These are phyloP conservation scores for Drosophila elegans DNA, from an alignment of 1,140 invertebrate genomes.

Conservation along the genomic window DNA sequence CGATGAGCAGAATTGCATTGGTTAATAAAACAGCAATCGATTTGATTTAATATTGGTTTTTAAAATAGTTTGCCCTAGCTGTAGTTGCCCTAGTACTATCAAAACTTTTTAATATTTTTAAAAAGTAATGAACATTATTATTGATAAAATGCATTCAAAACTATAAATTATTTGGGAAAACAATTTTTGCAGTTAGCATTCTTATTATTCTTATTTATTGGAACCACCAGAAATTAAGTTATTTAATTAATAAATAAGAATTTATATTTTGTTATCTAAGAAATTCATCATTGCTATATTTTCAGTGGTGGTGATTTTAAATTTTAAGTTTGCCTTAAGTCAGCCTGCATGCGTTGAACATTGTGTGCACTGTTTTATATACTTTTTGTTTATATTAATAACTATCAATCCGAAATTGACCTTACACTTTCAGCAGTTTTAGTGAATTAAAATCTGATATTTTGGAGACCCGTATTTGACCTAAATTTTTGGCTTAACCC, in stretches of 20 bases:
- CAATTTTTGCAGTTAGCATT: too few species aligned
- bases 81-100: not conserved
- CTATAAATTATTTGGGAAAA: too few species aligned
- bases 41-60: not conserved
- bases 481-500: not conserved
- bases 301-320: not conserved
- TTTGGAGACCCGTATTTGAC: not conserved
- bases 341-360: constrained; percentile 12
- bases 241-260: too few species aligned
- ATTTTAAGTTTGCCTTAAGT: constrained; percentile 18
- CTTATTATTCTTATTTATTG: too few species aligned
- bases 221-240: too few species aligned
- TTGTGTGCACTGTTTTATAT: constrained; percentile 19
- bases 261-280: too few species aligned
- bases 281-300: not conserved
- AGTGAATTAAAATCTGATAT: not conserved
- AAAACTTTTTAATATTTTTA: not conserved
- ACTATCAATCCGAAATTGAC: constrained; percentile 14
- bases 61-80: constrained; percentile 11
- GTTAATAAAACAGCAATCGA: constrained; percentile 63
- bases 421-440: constrained; percentile 4
- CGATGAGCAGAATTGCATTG: constrained; percentile 95
- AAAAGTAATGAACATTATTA: too few species aligned
- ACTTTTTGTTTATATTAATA: not conserved
- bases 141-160: too few species aligned